Conservation (phyloP, 2,888 invertebrate genomes). For the Fragum whitleyi region DNA sequence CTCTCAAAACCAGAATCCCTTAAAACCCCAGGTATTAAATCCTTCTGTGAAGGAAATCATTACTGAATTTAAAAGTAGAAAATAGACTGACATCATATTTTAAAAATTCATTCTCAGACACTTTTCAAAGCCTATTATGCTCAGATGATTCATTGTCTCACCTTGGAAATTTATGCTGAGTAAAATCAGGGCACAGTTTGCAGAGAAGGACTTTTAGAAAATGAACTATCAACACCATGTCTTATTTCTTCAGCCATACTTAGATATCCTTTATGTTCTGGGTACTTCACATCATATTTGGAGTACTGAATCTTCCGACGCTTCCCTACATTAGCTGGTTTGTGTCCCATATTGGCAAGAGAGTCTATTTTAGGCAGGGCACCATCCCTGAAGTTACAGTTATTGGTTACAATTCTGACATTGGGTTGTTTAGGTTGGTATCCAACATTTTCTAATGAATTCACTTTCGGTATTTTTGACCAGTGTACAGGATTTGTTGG, state of each 20-base stretch:
- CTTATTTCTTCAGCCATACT: conserved; percentile 57
- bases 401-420: conserved; percentile 48
- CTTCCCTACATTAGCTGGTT: conserved; percentile 55
- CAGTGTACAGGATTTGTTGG: conserved; percentile 51
- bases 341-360: conserved; percentile 70
- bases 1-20: no score
- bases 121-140: no score
- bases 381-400: conserved; percentile 55
- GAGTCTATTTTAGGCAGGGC: conserved; percentile 70
- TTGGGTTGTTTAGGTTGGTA: conserved; percentile 89
- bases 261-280: conserved; percentile 62
- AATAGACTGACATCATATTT: no score
- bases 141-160: no score
- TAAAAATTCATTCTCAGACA: no score
- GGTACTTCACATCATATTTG: conserved; percentile 54
- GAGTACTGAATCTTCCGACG: conserved; percentile 53
- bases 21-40: no score
- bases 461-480: conserved; percentile 62
- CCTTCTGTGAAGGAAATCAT: no score
- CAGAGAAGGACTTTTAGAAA: conserved; percentile 45
- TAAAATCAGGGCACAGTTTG: conserved; percentile 62
- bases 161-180: not conserved
- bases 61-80: no score
- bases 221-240: conserved; percentile 38
- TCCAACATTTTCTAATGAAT: conserved; percentile 87